Evolutionary conservation across 2,113 vertebrate species (phyloP).

Genomic region (Fulmarus glacialis): DNA sequence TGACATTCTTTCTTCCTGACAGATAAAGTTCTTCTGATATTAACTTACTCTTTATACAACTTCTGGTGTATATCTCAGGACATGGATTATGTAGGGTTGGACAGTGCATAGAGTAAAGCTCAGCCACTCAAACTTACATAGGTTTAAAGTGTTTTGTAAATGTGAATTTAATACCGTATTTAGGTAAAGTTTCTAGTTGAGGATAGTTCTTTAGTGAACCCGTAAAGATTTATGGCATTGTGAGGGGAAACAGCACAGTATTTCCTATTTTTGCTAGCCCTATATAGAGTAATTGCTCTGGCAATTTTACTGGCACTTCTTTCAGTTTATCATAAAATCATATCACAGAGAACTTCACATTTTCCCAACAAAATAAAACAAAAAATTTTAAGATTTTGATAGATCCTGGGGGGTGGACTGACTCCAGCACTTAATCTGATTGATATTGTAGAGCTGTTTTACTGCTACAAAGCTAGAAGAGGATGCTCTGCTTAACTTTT

Average conservation of each 20-base stretch:
- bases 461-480: not conserved
- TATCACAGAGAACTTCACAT: not conserved
- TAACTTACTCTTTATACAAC: not conserved
- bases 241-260: not conserved
- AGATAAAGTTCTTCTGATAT: not conserved
- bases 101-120: not conserved
- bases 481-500: not conserved
- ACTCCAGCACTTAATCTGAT: not conserved
- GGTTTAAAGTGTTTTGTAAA: not conserved
- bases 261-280: not conserved
- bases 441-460: not conserved
- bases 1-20: not conserved
- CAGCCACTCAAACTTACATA: not conserved
- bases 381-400: not conserved
- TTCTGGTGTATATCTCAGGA: not conserved
- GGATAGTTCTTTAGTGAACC: not conserved
- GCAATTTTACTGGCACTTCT: not conserved
- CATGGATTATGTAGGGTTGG: not conserved
- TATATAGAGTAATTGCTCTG: not conserved
- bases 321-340: not conserved
- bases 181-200: not conserved
- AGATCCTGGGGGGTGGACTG: accelerated
- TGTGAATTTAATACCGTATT: not conserved
- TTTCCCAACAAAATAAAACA: not conserved
- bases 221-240: not conserved